These are phyloP conservation scores for Tragelaphus eurycerus DNA, from an alignment of 2,797 vertebrate genomes.

Conservation along the genomic window DNA sequence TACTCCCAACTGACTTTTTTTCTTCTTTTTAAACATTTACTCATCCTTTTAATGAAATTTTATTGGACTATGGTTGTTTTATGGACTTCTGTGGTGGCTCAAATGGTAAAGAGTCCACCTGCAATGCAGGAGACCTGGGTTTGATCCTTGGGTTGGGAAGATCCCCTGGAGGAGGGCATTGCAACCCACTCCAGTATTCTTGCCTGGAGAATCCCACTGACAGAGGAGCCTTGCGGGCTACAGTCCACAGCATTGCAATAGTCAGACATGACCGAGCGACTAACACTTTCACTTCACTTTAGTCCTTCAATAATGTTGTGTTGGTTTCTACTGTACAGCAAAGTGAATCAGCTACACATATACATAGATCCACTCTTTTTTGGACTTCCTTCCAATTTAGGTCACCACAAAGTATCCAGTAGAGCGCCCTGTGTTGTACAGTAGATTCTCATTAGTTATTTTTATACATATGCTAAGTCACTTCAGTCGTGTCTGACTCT, in stretches of 20 bases:
- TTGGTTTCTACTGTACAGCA: neutral
- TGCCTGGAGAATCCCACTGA: neutral
- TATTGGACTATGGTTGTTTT: neutral
- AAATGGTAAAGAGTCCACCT: neutral
- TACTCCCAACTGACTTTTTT: neutral
- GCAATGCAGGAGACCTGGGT: neutral
- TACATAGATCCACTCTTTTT: neutral
- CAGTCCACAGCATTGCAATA: neutral
- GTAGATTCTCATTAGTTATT: neutral
- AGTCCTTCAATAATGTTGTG: fast-evolving
- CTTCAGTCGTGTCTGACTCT: neutral
- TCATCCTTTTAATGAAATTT: neutral
- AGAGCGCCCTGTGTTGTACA: neutral
- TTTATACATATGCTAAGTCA: neutral
- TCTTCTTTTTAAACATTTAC: neutral
- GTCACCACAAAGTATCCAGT: neutral
- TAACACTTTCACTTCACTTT: neutral
- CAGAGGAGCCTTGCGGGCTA: neutral
- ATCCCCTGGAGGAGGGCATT: neutral
- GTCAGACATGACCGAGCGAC: neutral
- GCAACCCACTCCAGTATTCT: neutral
- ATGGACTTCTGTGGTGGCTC: neutral
- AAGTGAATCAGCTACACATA: neutral
- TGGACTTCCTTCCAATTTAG: neutral
- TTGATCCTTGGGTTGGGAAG: neutral